phyloP scores from a whole-genome alignment of 2,797 vertebrate species.

The Tenualosa thibaudeaui region DNA sequence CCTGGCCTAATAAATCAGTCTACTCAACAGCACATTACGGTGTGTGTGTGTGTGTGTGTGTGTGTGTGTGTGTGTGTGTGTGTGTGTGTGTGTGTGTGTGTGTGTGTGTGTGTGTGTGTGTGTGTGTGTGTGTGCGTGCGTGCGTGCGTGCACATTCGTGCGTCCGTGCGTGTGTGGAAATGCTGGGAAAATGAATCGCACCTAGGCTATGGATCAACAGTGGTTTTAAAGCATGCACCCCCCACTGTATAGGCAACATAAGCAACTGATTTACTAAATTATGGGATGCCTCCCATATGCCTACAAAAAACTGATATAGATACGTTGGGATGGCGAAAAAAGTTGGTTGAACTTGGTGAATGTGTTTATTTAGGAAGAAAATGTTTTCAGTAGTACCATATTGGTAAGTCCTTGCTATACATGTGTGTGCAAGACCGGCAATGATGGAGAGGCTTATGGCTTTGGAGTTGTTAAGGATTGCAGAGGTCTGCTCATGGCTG shows the following conservation, averaged over 20 bases:
- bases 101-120: background rate
- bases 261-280: too few species aligned
- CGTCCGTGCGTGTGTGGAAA: background rate
- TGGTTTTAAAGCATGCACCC: too few species aligned
- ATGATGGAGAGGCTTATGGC: background rate
- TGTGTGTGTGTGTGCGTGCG: background rate
- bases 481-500: background rate
- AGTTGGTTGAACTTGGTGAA: too few species aligned
- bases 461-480: background rate
- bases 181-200: background rate
- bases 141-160: background rate
- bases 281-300: too few species aligned
- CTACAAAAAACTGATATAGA: background rate
- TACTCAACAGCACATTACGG: conserved; percentile 40
- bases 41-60: background rate
- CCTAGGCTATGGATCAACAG: background rate
- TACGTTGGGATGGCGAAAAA: background rate
- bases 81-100: background rate
- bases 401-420: background rate
- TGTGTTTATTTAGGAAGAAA: too few species aligned
- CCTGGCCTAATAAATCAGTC: conserved; percentile 43
- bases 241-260: too few species aligned
- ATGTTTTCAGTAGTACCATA: too few species aligned
- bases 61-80: background rate
- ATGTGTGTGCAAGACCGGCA: background rate